Conservation (phyloP, 2,797 vertebrate species). For the Tragopan temminckii region DNA sequence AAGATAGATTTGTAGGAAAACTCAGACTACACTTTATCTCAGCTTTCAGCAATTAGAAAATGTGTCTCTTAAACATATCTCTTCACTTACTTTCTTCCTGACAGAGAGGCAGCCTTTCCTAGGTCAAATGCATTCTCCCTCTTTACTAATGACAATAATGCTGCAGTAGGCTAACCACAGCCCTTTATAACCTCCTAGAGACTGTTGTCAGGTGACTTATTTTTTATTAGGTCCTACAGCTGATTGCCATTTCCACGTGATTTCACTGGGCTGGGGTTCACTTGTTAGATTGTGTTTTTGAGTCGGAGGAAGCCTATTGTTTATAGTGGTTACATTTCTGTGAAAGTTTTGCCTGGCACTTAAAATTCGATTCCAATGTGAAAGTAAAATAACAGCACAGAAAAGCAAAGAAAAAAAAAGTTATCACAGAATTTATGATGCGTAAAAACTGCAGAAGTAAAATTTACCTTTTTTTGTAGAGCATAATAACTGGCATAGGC, state of each 20-base stretch:
- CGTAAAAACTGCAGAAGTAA: neutral
- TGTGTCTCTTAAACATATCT: rapidly evolving
- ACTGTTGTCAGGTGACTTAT: neutral
- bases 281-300: neutral
- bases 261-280: neutral
- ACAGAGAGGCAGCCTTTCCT: neutral
- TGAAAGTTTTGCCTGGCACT: neutral
- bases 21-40: rapidly evolving
- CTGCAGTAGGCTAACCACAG: rapidly evolving
- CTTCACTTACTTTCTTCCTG: neutral
- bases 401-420: neutral
- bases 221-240: neutral
- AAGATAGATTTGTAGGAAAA: neutral
- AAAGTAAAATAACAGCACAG: neutral
- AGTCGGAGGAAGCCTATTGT: neutral
- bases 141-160: rapidly evolving
- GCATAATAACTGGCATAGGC: neutral
- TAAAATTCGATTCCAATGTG: neutral
- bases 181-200: neutral
- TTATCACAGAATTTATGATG: neutral
- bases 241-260: neutral
- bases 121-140: rapidly evolving
- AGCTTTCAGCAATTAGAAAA: neutral
- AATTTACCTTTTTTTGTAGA: neutral
- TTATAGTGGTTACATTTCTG: neutral